Evolutionary conservation across 2,797 vertebrate species (phyloP).

Genomic region (Pitangus sulphuratus): DNA sequence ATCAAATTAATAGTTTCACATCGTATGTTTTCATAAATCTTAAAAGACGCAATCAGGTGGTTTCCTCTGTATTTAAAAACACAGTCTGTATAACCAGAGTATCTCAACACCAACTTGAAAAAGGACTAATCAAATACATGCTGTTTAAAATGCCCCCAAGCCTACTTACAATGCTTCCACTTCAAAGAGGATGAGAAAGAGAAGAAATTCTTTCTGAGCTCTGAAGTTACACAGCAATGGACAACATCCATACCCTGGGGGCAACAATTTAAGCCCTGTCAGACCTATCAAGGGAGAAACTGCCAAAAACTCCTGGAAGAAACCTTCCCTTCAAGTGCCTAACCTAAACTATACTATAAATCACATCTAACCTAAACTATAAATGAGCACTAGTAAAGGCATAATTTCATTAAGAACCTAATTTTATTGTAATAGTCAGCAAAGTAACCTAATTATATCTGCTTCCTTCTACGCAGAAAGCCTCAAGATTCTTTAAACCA

Average conservation of each 20-base stretch:
- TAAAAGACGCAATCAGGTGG: not conserved
- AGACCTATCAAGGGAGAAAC: not conserved
- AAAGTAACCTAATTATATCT: not conserved
- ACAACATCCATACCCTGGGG: not conserved
- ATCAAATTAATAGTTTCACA: not conserved
- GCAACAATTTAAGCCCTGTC: not conserved
- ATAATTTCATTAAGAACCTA: not conserved
- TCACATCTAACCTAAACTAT: not conserved
- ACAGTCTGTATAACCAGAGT: not conserved
- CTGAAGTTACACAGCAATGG: not conserved
- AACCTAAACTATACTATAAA: no score
- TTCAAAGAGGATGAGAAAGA: conserved; percentile 4
- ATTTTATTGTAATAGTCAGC: not conserved
- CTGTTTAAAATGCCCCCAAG: not conserved
- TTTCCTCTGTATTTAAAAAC: not conserved
- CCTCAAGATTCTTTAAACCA: not conserved
- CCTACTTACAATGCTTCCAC: not conserved
- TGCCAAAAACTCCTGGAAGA: not conserved
- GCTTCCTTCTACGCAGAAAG: not conserved
- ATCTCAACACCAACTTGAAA: not conserved
- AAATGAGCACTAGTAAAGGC: not conserved
- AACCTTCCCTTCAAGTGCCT: not conserved
- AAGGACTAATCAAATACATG: not conserved
- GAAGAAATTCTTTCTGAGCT: not conserved
- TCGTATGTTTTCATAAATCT: not conserved